Conservation (phyloP, 2,888 invertebrate genomes). For the Drosophila merina region DNA sequence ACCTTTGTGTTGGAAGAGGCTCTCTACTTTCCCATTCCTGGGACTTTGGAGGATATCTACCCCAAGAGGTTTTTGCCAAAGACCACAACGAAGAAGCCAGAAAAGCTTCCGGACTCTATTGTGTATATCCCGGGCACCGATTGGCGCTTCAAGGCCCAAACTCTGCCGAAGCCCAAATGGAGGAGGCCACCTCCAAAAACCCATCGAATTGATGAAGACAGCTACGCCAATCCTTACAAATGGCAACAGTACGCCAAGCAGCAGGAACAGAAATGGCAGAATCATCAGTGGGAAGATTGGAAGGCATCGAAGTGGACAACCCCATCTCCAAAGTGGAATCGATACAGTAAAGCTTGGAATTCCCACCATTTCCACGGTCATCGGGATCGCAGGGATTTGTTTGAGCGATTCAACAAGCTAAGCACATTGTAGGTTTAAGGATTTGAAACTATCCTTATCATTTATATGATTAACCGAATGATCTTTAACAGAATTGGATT, state of each 20-base stretch:
- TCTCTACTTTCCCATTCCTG: slow-evolving; percentile 76
- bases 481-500: slow-evolving; percentile 63
- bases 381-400: slow-evolving; percentile 80
- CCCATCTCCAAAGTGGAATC: slow-evolving; percentile 53
- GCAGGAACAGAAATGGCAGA: slow-evolving; percentile 48
- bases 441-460: too few species aligned
- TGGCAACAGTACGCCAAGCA: slow-evolving; percentile 63
- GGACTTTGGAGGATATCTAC: slow-evolving; percentile 72
- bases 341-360: background rate
- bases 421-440: slow-evolving; percentile 66
- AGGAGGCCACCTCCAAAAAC: slow-evolving; percentile 49
- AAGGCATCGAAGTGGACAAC: slow-evolving; percentile 69
- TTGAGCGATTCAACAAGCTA: slow-evolving; percentile 71
- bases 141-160: slow-evolving; percentile 74
- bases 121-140: slow-evolving; percentile 78
- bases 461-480: background rate
- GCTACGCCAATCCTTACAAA: slow-evolving; percentile 55
- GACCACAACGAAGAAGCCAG: slow-evolving; percentile 59
- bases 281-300: slow-evolving; percentile 7
- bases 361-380: slow-evolving; percentile 69
- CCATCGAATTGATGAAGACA: slow-evolving; percentile 61
- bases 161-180: slow-evolving; percentile 55
- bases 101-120: slow-evolving; percentile 46
- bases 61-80: slow-evolving; percentile 72
- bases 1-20: slow-evolving; percentile 75